These are phyloP conservation scores for Galbula dea DNA, from an alignment of 2,113 vertebrate species.

Conservation along the genomic window DNA sequence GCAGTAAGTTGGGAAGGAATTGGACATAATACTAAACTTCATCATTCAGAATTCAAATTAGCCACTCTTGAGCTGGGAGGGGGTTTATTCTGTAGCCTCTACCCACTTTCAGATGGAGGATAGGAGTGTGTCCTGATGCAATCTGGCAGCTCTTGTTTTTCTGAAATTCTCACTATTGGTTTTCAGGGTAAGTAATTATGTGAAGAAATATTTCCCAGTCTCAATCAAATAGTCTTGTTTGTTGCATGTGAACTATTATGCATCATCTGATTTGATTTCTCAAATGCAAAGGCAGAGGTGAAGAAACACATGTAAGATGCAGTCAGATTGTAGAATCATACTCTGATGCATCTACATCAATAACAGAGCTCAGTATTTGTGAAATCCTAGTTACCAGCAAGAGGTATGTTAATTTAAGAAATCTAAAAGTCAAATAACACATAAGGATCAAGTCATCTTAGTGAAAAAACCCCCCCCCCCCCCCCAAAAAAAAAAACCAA, in stretches of 20 bases:
- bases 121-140: neutral
- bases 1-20: neutral
- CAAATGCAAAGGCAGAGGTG: neutral
- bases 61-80: neutral
- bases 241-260: neutral
- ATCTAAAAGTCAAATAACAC: too few species aligned
- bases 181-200: constrained; percentile 10
- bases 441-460: neutral
- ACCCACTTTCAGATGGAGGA: neutral
- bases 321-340: neutral
- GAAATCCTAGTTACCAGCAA: neutral
- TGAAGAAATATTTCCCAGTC: neutral
- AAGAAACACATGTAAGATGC: neutral
- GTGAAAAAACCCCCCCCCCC: too few species aligned
- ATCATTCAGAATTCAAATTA: neutral
- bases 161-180: neutral
- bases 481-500: neutral
- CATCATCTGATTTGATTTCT: neutral
- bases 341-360: neutral
- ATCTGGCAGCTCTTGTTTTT: neutral
- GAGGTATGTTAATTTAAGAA: neutral
- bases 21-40: neutral
- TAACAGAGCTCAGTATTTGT: neutral
- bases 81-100: neutral
- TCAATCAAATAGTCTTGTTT: neutral